Evolutionary conservation across 2,797 vertebrate genomes (phyloP), one percentile per base, ranked within the genome.

Genomic region (Rhyacichthys aspro): DNA sequence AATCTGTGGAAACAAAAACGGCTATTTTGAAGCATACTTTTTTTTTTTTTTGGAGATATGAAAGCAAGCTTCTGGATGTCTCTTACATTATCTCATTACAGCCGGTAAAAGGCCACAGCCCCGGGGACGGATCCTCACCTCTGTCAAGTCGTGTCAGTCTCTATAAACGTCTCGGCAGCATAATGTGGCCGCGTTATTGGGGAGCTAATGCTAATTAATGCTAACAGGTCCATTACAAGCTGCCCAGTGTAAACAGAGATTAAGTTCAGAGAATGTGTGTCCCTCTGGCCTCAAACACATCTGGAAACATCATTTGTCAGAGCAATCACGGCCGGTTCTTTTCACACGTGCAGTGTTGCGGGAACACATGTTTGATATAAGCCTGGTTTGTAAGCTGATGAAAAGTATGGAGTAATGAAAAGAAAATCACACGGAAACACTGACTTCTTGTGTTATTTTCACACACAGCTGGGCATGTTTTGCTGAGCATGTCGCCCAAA

Each of bases 391-490:
- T 69, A 67, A 62, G 68, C 71, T 50, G 75, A 52, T 81, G 81
- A 87, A 79, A 76, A 69, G 70, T 39, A 59, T 7, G 6, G 57
- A 59, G 54, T 19, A 36, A 28, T 17, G 48, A 46, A 23, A 47
- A 55, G 77, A 66, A 67, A 78, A 56, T 15, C 18, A 42, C 42
- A 74, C 61, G 78, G 83, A 89, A 90, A 85, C 67, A 72, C 56
- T 84, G 83, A 87, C 58, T 76, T 88, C 54, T 76, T 79, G 80
- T 70, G 44, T 80, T 84, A 77, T 70, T 79, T 79, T 76, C 73
- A 28, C 63, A 78, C 76, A 83, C 87, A 89, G 82, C 87, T 86
- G 86, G 82, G 58, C 80, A 73, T 90, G 84, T 86, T 86, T 87
- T 75, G 68, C 58, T 0, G 56, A 81, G 67, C 77, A 47, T 86